Percentiles rank a stretch among this genome's conserved stretches.
phyloP scores from a whole-genome alignment of 1,140 invertebrate species.

The Drosophila nasuta region DNA sequence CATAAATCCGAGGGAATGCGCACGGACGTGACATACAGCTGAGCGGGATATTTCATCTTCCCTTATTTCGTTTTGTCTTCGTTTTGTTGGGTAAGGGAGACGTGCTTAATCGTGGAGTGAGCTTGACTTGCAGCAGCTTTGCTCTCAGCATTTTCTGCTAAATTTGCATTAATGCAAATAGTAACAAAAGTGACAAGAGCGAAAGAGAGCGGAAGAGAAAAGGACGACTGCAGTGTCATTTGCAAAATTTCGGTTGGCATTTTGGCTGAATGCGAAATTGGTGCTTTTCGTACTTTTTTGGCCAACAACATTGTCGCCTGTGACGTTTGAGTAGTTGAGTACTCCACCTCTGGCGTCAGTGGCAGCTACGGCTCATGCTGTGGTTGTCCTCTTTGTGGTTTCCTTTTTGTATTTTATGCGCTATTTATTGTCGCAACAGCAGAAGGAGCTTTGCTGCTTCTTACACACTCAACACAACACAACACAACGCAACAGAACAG shows the following conservation, averaged over 20 bases:
- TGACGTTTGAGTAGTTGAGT: conserved; percentile 32
- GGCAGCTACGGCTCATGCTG: conserved; percentile 11
- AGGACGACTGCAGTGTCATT: conserved; percentile 39
- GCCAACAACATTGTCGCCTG: conserved; percentile 57
- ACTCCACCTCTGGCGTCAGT: conserved; percentile 12
- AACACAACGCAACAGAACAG: conserved; percentile 18
- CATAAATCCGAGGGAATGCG: conserved; percentile 40
- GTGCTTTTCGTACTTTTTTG: conserved; percentile 20
- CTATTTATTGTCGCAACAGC: conserved; percentile 64
- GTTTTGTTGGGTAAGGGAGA: neutral
- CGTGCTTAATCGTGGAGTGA: conserved; percentile 37
- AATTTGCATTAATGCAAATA: conserved; percentile 55
- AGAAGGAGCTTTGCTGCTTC: conserved; percentile 7
- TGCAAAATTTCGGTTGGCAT: conserved; percentile 56
- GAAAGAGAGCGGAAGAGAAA: neutral
- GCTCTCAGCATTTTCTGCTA: conserved; percentile 39
- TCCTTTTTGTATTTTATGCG: conserved; percentile 62
- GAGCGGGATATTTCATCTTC: conserved; percentile 10
- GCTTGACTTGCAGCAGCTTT: conserved; percentile 33
- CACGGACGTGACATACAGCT: conserved; percentile 61
- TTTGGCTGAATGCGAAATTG: conserved; percentile 26
- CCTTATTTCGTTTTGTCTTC: neutral
- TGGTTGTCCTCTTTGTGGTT: conserved; percentile 50
- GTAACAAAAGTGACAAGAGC: neutral
- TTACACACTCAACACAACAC: neutral